These are phyloP conservation scores for Mechanitis mazaeus DNA, from an alignment of 2,888 invertebrate genomes.

Conservation along the genomic window DNA sequence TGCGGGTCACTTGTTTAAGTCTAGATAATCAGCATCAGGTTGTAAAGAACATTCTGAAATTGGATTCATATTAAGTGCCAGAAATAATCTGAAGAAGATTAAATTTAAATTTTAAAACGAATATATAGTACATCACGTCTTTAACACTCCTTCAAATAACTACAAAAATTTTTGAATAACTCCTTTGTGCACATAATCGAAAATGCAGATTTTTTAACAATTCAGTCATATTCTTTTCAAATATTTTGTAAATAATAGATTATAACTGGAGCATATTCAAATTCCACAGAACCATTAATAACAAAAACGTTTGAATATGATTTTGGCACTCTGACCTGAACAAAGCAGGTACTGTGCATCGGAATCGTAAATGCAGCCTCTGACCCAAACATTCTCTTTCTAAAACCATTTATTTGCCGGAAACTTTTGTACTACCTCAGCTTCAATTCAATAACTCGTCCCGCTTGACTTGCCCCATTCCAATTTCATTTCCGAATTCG, in stretches of 20 bases:
- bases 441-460: slow-evolving; percentile 32
- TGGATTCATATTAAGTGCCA: not conserved
- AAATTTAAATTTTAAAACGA: too few species aligned
- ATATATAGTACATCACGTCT: too few species aligned
- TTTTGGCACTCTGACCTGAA: not conserved
- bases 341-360: slow-evolving; percentile 17
- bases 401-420: slow-evolving; percentile 31
- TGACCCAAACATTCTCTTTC: slow-evolving; percentile 29
- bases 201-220: too few species aligned
- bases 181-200: too few species aligned
- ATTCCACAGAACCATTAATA: too few species aligned
- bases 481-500: slow-evolving; percentile 27
- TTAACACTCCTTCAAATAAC: too few species aligned
- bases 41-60: not conserved
- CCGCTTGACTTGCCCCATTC: slow-evolving; percentile 24
- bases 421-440: slow-evolving; percentile 31
- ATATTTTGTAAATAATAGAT: too few species aligned
- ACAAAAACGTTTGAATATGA: not conserved
- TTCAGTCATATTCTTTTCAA: too few species aligned
- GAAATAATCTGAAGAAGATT: not conserved
- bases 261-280: too few species aligned
- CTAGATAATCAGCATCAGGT: slow-evolving; percentile 22
- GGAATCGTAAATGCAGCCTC: slow-evolving; percentile 32
- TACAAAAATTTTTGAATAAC: too few species aligned
- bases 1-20: slow-evolving; percentile 23